Base-by-base conservation (phyloP, 92 coral and sea anemone species). In the Porites divaricata region DNA sequence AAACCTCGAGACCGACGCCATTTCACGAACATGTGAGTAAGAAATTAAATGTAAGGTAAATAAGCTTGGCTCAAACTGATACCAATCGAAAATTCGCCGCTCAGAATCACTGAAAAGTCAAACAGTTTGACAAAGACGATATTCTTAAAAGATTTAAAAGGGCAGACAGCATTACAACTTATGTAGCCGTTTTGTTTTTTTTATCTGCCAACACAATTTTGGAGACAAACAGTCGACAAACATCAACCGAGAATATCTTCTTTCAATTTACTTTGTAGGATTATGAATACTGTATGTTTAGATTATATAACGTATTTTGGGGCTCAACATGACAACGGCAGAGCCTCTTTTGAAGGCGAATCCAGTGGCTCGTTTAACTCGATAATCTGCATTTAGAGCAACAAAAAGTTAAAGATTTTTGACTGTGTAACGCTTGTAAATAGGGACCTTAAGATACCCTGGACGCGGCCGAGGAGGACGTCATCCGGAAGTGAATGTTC, bases 81-180 rank as follows among this genome's bases (percentile, higher is more conserved):
- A 26, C 48, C 78, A 74, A 53, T 74, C 65, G 77, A 74, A 74
- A 52, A 41, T 72, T 72, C 57, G 63, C 61, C 0, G 15, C 22
- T 72, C 62, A 74, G 49, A 74, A 74, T 74, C 63, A 20, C 78
- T 52, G 19, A 53, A 22, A 74, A 74, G 78, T 74, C 78, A 74
- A 74, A 74, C 78, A 52, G 78, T 54, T 74, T 54, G 28, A 48
- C 58, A 14, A 41, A 49, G 58, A 48, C 19, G 58, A 28, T 25
- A 28, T 70, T 70, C 17, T 50, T 50, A 73, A 50, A 35, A 73
- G 13, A 11, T 73, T 50, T 20, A 50, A 21, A 73, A 51, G 77
- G 68, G 77, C 77, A 73, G 77, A 73, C 45, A 73, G 62, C 77
- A 73, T 6, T 35, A 35, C 45, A 35, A 35, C 45, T 35, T 35